These are phyloP conservation scores for Ptychoptera albimana DNA, from an alignment of 2,888 invertebrate genomes.

Conservation along the genomic window DNA sequence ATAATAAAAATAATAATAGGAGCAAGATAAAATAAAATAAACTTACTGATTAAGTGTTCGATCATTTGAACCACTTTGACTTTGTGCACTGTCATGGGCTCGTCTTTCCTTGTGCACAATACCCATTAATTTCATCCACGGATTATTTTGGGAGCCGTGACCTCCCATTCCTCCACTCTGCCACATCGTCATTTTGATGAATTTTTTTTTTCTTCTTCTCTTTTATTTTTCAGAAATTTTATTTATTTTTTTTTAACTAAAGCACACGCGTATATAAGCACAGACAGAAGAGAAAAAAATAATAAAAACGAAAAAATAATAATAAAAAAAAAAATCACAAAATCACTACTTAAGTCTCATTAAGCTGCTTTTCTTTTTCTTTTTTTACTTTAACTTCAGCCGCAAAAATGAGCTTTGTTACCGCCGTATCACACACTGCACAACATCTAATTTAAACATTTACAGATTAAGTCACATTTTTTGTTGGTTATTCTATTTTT, in stretches of 20 bases:
- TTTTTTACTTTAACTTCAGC: no score
- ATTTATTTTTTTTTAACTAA: slow-evolving; percentile 6
- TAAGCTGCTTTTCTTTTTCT: no score
- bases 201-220: slow-evolving; percentile 11
- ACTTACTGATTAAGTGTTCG: slow-evolving; percentile 56
- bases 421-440: no score
- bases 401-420: no score
- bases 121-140: slow-evolving; percentile 72
- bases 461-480: no score
- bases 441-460: no score
- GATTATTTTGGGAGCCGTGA: slow-evolving; percentile 63
- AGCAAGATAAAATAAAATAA: slow-evolving; percentile 5
- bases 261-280: neutral
- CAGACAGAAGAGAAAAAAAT: no score
- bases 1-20: neutral
- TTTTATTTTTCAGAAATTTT: slow-evolving; percentile 8
- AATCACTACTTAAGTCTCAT: no score
- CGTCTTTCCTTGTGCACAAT: slow-evolving; percentile 61
- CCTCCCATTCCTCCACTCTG: slow-evolving; percentile 61
- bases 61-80: slow-evolving; percentile 41
- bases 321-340: no score
- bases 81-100: slow-evolving; percentile 43
- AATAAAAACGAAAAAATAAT: no score
- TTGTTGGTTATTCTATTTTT: no score
- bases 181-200: slow-evolving; percentile 52